Conservation (phyloP, 2,113 vertebrate genomes). For the Proterorhinus semilunaris region DNA sequence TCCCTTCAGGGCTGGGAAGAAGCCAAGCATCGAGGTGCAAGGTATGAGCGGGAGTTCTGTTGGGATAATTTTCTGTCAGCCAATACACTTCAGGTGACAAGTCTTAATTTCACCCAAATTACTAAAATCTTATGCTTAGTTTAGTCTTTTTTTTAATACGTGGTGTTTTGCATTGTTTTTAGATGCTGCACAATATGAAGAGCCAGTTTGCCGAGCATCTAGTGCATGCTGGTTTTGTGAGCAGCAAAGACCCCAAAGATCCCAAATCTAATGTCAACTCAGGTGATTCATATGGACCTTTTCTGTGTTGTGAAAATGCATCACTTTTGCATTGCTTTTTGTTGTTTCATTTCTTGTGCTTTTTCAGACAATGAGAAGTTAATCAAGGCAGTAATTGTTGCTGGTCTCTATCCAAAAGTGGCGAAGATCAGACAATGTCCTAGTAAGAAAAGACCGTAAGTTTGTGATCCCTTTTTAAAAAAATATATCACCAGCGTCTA, state of each 20-base stretch:
- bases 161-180: not conserved
- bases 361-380: conserved; percentile 92
- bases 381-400: conserved; percentile 96
- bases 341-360: not conserved
- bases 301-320: not conserved
- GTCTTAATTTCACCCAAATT: not conserved
- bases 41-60: conserved; percentile 90
- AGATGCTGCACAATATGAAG: conserved; percentile 99
- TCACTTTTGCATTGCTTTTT: not conserved
- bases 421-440: conserved; percentile 89
- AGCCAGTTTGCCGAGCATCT: conserved; percentile 96
- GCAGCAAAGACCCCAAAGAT: conserved; percentile 87
- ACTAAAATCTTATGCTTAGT: not conserved
- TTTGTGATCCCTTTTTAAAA: conserved; percentile 24
- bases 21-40: conserved; percentile 81
- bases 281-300: conserved; percentile 67
- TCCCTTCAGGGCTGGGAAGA: conserved; percentile 90
- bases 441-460: conserved; percentile 94
- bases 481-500: conserved; percentile 3
- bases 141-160: not conserved
- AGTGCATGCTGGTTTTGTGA: conserved; percentile 88
- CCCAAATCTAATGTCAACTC: conserved; percentile 92
- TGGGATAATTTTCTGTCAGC: conserved; percentile 97
- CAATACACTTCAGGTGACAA: conserved; percentile 90
- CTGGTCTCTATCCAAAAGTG: conserved; percentile 97